Evolutionary conservation across 1,140 invertebrate genomes (phyloP).

Genomic region (Brachionus plicatilis): DNA sequence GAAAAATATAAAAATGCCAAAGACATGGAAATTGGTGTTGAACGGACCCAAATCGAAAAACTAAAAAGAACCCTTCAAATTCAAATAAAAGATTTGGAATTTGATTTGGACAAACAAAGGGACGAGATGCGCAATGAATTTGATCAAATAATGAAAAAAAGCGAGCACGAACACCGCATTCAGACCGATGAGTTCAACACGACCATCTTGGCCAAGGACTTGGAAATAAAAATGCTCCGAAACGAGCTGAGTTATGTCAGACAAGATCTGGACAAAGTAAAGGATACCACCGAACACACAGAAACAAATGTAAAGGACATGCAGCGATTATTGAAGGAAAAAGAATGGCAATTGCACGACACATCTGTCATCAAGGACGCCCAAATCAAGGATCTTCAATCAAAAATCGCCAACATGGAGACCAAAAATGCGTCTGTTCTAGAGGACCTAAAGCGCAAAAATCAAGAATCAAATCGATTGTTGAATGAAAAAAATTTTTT

Average conservation of each 20-base stretch:
- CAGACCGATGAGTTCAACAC: conserved; percentile 51
- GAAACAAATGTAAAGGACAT: conserved; percentile 39
- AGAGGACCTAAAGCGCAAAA: conserved; percentile 52
- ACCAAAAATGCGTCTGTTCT: conserved; percentile 44
- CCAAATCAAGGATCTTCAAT: conserved; percentile 48
- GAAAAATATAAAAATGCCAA: conserved; percentile 50
- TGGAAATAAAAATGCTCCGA: conserved; percentile 45
- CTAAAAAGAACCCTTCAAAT: conserved; percentile 49
- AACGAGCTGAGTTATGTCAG: conserved; percentile 43
- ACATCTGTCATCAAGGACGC: conserved; percentile 48
- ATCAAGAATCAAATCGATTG: conserved; percentile 33
- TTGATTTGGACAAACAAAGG: conserved; percentile 51
- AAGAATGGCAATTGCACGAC: conserved; percentile 51
- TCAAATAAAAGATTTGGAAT: conserved; percentile 49
- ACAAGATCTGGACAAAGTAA: conserved; percentile 45
- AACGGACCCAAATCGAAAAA: conserved; percentile 50
- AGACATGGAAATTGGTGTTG: conserved; percentile 48
- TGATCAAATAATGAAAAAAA: conserved; percentile 50
- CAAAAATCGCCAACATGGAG: conserved; percentile 46
- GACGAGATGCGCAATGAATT: conserved; percentile 46
- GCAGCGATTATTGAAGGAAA: conserved; percentile 51
- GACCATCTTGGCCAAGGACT: conserved; percentile 49
- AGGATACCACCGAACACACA: conserved; percentile 44
- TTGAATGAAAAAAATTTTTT: neutral
- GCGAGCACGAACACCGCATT: conserved; percentile 52